Evolutionary conservation across 1,140 invertebrate species (phyloP), one percentile per base, ranked within the genome.

Genomic region (Mylabris phalerata): DNA sequence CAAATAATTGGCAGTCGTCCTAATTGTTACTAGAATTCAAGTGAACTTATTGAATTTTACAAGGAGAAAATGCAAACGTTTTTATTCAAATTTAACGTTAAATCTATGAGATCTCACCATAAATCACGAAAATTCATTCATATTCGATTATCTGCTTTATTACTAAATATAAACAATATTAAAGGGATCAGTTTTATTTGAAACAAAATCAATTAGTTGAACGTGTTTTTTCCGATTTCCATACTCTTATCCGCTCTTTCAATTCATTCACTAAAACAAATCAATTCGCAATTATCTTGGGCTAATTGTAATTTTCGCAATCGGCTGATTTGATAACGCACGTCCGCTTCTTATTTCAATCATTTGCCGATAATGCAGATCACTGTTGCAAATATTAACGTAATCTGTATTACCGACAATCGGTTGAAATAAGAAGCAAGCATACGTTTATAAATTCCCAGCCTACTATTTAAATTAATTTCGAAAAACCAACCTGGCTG

Each of bases 401-500:
- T 19, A 1, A 19, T 19, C 19, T 19, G 19, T 25, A 6, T 3
- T 6, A 19, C 24, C 25, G 5, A 43, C 25, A 10, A 51, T 9
- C 19, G 7, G 9, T 27, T 27, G n/a, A 39, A 32, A 13, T 7
- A 40, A 39, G 7, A 19, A 13, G 13, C 13, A 13, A 1, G 1
- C 13, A 0, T 13, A 13, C 13, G 13, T 13, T 13, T 1, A 19
- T 2, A 19, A 19, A 19, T 2, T 19, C 19, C 19, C 19, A 19
- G 19, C 19, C 19, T 19, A 19, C 19, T 19, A 19, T 19, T 19
- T 1, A 19, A 19, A 19, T 19, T 19, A 19, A 19, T 19, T 19
- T 13, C 1, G 1, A 19, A 19, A 54, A 10, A 64, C 68, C 76
- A 74, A 90, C 88, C 86, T 73, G 88, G 85, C 47, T 79, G 77